Base-by-base conservation (phyloP, 37 sponge, comb jelly and placozoan genomes). In the Chondrosia reniformis region DNA sequence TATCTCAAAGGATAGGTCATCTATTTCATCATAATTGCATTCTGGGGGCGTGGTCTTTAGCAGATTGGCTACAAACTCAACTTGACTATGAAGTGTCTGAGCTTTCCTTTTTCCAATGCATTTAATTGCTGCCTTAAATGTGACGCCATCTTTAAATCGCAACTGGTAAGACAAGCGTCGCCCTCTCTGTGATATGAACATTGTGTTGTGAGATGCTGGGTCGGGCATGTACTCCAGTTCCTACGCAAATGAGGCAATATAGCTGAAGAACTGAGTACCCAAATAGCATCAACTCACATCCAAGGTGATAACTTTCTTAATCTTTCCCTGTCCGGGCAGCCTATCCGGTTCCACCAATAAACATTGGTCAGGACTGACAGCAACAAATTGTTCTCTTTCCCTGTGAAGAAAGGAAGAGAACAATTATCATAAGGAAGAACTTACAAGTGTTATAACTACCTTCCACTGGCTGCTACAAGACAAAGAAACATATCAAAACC, bases 301-400 rank as follows among this genome's bases (percentile, higher is more conserved):
- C 43, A 69, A 40, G 36, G 24, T 69, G 24, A 69, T 69, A 17
- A 69, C 72, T 17, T 69, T 36, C 44, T 69, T 69, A 2, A 69
- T 37, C 41, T 69, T 69, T 36, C 72, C 72, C 36, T 69, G 72
- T 13, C 72, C 72, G 10, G 72, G 72, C 72, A 69, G 72, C 4
- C 72, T 19, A 24, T 69, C 72, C n/a, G 72, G 72, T 44, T 69
- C 72, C 44, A 69, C 72, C 43, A 69, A 39, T 43, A 19, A 69
- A 25, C 72, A 69, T 25, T 69, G 72, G 3, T n/a, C 42, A 1
- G 4, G 25, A 44, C 72, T 69, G 43, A 69, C 72, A 1, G 72
- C 72, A 21, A 69, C 72, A 69, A 69, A 69, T 44, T 69, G 72
- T 40, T 69, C 72, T 69, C 44, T 69, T 24, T 69, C 72, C 72